These are phyloP conservation scores for Gallinago paraguaiae DNA, from an alignment of 2,113 vertebrate species.

Conservation along the genomic window DNA sequence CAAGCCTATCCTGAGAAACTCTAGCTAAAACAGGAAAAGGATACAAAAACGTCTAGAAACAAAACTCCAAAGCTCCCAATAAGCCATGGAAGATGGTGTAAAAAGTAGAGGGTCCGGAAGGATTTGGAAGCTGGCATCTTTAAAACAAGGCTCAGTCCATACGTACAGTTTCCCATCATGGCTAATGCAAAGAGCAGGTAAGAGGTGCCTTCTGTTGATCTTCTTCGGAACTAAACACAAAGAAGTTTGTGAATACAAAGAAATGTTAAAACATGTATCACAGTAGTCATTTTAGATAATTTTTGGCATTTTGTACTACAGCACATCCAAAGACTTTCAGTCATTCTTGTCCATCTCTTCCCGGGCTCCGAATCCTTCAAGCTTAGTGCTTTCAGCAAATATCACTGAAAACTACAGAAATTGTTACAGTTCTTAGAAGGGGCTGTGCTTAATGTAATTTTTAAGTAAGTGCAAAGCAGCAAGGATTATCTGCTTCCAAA, in stretches of 20 bases:
- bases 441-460: background rate
- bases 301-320: background rate
- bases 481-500: background rate
- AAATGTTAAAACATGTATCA: background rate
- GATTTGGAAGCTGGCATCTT: slow-evolving; percentile 65
- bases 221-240: slow-evolving; percentile 63
- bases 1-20: background rate
- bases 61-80: slow-evolving; percentile 75
- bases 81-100: slow-evolving; percentile 77
- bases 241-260: background rate
- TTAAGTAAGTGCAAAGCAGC: background rate
- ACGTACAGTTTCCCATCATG: slow-evolving; percentile 70
- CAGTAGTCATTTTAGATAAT: background rate
- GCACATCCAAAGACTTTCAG: background rate
- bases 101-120: slow-evolving; percentile 54
- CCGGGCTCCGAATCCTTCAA: background rate
- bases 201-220: slow-evolving; percentile 72
- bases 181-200: slow-evolving; percentile 72
- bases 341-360: background rate
- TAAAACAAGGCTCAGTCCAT: slow-evolving; percentile 69
- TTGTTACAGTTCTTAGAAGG: background rate
- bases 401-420: background rate
- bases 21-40: slow-evolving; percentile 29
- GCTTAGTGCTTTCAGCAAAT: background rate
- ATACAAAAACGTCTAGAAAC: slow-evolving; percentile 76